phyloP scores from a whole-genome alignment of 2,797 vertebrate species.

The Hyperoplus immaculatus region DNA sequence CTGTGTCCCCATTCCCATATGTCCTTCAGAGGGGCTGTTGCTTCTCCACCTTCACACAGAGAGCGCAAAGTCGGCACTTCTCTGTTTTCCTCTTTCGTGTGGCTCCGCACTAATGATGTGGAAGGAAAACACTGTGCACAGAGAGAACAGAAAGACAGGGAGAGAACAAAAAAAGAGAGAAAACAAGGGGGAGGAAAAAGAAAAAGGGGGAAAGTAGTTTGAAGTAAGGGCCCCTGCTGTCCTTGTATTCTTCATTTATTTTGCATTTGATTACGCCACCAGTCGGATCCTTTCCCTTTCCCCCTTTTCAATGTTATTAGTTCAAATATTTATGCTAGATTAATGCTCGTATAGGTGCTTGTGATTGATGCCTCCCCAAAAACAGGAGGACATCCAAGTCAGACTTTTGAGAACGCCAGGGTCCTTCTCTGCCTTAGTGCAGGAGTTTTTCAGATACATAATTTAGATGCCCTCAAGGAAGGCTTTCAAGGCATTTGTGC shows the following conservation, averaged over 20 bases:
- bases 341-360: constrained; percentile 95
- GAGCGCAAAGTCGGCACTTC: constrained; percentile 92
- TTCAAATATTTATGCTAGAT: constrained; percentile 99
- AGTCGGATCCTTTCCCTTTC: constrained; percentile 96
- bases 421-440: constrained; percentile 96
- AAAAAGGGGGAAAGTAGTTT: constrained; percentile 63
- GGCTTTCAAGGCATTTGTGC: constrained; percentile 99
- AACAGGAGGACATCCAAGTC: constrained; percentile 96
- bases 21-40: constrained; percentile 89
- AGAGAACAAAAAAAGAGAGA: constrained; percentile 57
- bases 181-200: constrained; percentile 57
- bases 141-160: constrained; percentile 72
- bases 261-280: constrained; percentile 98
- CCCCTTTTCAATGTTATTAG: constrained; percentile 96
- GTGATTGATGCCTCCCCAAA: constrained; percentile 99
- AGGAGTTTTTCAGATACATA: constrained; percentile 99
- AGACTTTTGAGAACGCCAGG: constrained; percentile 97
- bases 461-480: constrained; percentile 99
- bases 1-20: constrained; percentile 91
- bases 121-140: constrained; percentile 93
- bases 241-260: constrained; percentile 99
- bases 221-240: constrained; percentile 87
- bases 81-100: constrained; percentile 93
- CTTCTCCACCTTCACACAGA: constrained; percentile 93
- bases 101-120: constrained; percentile 95